Percentiles rank a stretch among this genome's conserved stretches.
These are phyloP conservation scores for Leptopilina clavipes DNA, from an alignment of 1,140 invertebrate species.

Conservation along the genomic window DNA sequence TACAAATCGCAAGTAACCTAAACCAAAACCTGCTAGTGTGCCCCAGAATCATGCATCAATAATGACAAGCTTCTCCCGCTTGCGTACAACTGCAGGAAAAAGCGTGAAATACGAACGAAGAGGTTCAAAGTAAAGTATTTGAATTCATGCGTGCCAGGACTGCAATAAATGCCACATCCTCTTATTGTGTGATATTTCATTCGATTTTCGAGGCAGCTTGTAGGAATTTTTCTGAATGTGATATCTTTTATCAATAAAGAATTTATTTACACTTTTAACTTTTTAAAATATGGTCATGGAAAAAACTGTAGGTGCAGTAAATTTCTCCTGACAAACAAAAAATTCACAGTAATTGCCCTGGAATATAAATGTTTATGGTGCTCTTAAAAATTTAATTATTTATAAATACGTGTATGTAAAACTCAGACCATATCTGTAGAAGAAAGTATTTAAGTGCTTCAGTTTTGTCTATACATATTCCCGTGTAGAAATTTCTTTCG, in stretches of 20 bases:
- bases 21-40: conserved; percentile 63
- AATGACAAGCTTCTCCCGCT: conserved; percentile 45
- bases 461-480: too few species aligned
- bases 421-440: too few species aligned
- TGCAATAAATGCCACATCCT: conserved; percentile 21
- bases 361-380: conserved; percentile 19
- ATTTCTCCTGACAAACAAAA: conserved; percentile 5
- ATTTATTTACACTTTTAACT: conserved; percentile 11
- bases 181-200: conserved; percentile 31
- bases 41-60: conserved; percentile 55
- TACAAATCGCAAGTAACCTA: conserved; percentile 71
- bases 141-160: conserved; percentile 4
- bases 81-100: not conserved
- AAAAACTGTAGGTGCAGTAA: not conserved
- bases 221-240: conserved; percentile 4
- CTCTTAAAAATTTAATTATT: conserved; percentile 27
- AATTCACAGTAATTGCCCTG: conserved; percentile 38
- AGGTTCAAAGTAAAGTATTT: conserved; percentile 11
- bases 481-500: too few species aligned
- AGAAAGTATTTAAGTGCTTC: too few species aligned
- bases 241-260: conserved; percentile 26
- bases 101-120: conserved; percentile 26
- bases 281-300: not conserved
- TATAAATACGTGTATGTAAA: too few species aligned
- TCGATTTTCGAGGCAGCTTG: conserved; percentile 11